These are phyloP conservation scores for Acanthosepion lycidas DNA, from an alignment of 2,888 invertebrate species.

Conservation along the genomic window DNA sequence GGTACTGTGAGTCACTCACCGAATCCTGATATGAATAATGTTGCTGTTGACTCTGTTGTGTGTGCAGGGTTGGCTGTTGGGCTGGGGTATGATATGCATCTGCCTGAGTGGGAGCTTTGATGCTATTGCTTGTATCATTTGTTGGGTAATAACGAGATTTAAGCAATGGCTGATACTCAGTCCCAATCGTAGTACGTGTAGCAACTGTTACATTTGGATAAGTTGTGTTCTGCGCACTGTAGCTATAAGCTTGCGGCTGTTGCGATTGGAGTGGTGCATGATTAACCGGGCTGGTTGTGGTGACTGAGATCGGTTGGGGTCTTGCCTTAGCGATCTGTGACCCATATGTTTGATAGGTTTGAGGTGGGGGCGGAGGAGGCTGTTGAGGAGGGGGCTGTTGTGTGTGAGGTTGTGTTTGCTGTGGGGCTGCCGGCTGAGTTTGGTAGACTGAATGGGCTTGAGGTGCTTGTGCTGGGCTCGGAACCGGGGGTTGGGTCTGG, in stretches of 20 bases:
- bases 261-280: background rate
- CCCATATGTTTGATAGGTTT: constrained; percentile 37
- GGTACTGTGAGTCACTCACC: constrained; percentile 3
- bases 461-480: constrained; percentile 6
- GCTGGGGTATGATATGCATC: constrained; percentile 1
- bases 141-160: constrained; percentile 38
- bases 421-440: constrained; percentile 24
- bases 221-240: constrained; percentile 2
- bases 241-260: constrained; percentile 34
- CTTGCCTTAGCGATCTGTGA: constrained; percentile 33
- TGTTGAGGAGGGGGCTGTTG: constrained; percentile 35
- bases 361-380: background rate
- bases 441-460: constrained; percentile 35
- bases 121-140: background rate
- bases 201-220: background rate
- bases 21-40: background rate
- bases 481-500: background rate
- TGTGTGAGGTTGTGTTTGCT: constrained; percentile 33
- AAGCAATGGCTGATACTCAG: constrained; percentile 34
- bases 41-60: constrained; percentile 14
- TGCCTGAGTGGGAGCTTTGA: constrained; percentile 36
- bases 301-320: constrained; percentile 34
- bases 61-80: constrained; percentile 35
- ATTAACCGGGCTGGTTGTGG: background rate
- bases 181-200: background rate